A percentile compares a stretch with the other conserved stretches of the same genome.
phyloP scores from a whole-genome alignment of 1,140 invertebrate species.

The Plodia interpunctella region DNA sequence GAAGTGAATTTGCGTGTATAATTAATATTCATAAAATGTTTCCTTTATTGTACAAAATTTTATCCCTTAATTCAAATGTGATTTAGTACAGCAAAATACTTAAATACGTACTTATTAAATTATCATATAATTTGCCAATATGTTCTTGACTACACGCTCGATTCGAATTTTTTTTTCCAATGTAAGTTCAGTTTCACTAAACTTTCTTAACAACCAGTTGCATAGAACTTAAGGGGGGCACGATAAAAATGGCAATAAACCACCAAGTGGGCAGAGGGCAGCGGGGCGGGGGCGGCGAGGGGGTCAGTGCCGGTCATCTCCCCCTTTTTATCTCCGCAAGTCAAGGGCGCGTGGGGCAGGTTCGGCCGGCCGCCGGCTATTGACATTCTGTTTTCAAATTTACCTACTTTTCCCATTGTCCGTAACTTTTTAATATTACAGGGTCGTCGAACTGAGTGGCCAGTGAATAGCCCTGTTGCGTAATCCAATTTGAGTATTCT shows the following conservation, averaged over 20 bases:
- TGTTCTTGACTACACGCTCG: not conserved
- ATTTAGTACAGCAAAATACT: no score
- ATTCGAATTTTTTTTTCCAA: not conserved
- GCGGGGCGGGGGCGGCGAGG: conserved; percentile 10
- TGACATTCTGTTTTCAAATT: conserved; percentile 74
- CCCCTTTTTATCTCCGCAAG: conserved; percentile 66
- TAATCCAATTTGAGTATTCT: conserved; percentile 27
- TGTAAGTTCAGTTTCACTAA: not conserved
- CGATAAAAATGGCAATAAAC: conserved; percentile 44
- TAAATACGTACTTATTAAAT: no score
- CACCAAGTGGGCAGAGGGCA: conserved; percentile 38
- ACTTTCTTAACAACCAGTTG: conserved; percentile 28
- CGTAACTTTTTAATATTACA: conserved; percentile 67
- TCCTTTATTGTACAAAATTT: no score
- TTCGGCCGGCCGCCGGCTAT: conserved; percentile 69
- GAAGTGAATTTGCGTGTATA: no score
- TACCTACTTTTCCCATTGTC: conserved; percentile 70
- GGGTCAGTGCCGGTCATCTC: conserved; percentile 51
- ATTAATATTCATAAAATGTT: no score
- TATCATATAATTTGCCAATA: no score
- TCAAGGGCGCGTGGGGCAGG: conserved; percentile 74
- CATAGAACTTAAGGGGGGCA: conserved; percentile 28
- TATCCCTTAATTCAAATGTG: no score
- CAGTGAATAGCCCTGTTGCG: conserved; percentile 38
- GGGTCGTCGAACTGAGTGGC: conserved; percentile 55